phyloP scores from a whole-genome alignment of 2,797 vertebrate genomes.

The Kryptopterus vitreolus region DNA sequence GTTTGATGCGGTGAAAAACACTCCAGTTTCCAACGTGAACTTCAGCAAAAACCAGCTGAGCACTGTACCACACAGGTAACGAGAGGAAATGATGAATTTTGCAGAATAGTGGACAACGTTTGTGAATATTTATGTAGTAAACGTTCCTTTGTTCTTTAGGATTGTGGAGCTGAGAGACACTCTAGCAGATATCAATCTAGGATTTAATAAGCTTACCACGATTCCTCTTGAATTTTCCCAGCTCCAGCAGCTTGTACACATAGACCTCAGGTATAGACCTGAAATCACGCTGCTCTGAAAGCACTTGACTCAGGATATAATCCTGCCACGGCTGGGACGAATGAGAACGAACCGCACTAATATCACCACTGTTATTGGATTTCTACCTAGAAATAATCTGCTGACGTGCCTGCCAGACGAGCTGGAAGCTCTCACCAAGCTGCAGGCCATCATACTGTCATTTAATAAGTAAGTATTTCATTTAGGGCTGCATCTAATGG shows the following conservation, averaged over 20 bases:
- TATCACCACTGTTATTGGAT: conserved; percentile 39
- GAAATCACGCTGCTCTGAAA: not conserved
- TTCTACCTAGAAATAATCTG: conserved; percentile 84
- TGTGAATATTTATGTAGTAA: not conserved
- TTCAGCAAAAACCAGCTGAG: conserved; percentile 92
- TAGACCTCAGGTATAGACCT: conserved; percentile 87
- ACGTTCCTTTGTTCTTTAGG: conserved; percentile 65
- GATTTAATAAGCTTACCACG: conserved; percentile 86
- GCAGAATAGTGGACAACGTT: not conserved
- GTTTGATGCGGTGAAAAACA: conserved; percentile 76
- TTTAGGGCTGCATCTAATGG: too few species aligned
- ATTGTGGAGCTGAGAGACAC: conserved; percentile 81
- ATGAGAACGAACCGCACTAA: conserved; percentile 12
- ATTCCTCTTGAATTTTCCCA: conserved; percentile 76
- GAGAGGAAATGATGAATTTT: not conserved
- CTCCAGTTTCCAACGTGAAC: conserved; percentile 74
- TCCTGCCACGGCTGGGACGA: conserved; percentile 19
- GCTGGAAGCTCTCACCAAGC: conserved; percentile 76
- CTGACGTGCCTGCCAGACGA: conserved; percentile 85
- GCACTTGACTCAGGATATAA: conserved; percentile 13
- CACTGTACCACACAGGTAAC: conserved; percentile 82
- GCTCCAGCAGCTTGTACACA: conserved; percentile 80
- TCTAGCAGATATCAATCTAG: conserved; percentile 81
- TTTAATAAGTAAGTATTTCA: conserved; percentile 86
- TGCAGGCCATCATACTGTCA: conserved; percentile 83